Evolutionary conservation across 1,140 invertebrate species (phyloP).

Genomic region (Charaxes varanes): DNA sequence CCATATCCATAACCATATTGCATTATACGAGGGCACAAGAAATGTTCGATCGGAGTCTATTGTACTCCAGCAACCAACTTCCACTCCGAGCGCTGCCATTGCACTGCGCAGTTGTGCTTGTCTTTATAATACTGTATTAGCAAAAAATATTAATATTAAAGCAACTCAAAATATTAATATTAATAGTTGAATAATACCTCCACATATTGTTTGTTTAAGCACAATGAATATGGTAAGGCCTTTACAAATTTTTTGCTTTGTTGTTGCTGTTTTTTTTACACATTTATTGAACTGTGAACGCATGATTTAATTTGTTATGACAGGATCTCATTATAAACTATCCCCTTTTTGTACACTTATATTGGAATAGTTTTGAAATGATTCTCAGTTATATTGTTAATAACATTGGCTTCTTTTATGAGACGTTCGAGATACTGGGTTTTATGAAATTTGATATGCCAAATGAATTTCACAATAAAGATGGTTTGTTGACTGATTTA

Average conservation of each 20-base stretch:
- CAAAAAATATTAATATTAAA: conserved; percentile 33
- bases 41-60: conserved; percentile 43
- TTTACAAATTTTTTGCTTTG: conserved; percentile 46
- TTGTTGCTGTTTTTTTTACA: conserved; percentile 38
- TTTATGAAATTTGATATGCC: conserved; percentile 36
- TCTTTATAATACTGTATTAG: conserved; percentile 35
- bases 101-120: conserved; percentile 53
- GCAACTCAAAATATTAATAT: conserved; percentile 29
- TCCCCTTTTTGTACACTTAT: conserved; percentile 31
- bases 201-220: conserved; percentile 51
- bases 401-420: conserved; percentile 1
- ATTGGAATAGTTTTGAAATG: conserved; percentile 14
- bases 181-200: conserved; percentile 25
- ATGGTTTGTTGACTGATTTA: background rate
- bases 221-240: conserved; percentile 68
- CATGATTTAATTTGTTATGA: conserved; percentile 71
- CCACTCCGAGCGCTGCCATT: conserved; percentile 47
- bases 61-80: conserved; percentile 43
- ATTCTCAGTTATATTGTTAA: conserved; percentile 1
- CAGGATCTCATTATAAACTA: conserved; percentile 53
- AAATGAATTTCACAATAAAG: background rate
- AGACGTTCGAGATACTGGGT: conserved; percentile 12
- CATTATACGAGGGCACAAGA: conserved; percentile 34
- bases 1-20: conserved; percentile 34
- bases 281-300: conserved; percentile 58